Evolutionary conservation across 2,888 invertebrate species (phyloP).

Genomic region (Pteria penguin): DNA sequence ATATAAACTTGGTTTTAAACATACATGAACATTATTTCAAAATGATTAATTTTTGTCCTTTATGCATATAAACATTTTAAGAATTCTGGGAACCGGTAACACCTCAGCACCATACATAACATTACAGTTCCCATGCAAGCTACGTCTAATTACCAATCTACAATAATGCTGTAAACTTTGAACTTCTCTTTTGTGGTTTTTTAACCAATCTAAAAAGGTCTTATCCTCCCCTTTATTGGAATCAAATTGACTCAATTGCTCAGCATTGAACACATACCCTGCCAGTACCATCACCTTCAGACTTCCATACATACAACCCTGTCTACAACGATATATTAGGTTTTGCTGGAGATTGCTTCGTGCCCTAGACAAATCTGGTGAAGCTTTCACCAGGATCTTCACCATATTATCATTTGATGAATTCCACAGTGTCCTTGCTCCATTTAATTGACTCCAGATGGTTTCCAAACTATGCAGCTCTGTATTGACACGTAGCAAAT

Average conservation of each 20-base stretch:
- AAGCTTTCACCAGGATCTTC: conserved; percentile 44
- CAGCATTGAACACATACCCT: conserved; percentile 3
- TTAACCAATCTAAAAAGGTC: conserved; percentile 32
- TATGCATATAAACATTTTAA: conserved; percentile 49
- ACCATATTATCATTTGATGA: conserved; percentile 34
- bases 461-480: conserved; percentile 37
- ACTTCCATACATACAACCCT: conserved; percentile 13
- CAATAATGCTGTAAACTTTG: conserved; percentile 44
- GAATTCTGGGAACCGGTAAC: conserved; percentile 46
- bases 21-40: too few species aligned
- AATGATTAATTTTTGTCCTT: conserved; percentile 6
- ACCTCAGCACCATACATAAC: conserved; percentile 52
- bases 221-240: conserved; percentile 19
- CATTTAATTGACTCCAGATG: conserved; percentile 48
- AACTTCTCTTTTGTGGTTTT: conserved; percentile 9
- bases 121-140: conserved; percentile 54
- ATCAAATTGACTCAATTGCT: background rate
- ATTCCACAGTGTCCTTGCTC: conserved; percentile 36
- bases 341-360: conserved; percentile 15
- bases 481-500: conserved; percentile 41
- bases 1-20: too few species aligned
- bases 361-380: conserved; percentile 43
- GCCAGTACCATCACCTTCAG: conserved; percentile 14
- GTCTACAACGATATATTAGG: conserved; percentile 20
- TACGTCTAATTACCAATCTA: conserved; percentile 47